A percentile compares a stretch with the other conserved stretches of the same genome.
Evolutionary conservation across 2,888 invertebrate genomes (phyloP).

Genomic region (Epinotia nisella): DNA sequence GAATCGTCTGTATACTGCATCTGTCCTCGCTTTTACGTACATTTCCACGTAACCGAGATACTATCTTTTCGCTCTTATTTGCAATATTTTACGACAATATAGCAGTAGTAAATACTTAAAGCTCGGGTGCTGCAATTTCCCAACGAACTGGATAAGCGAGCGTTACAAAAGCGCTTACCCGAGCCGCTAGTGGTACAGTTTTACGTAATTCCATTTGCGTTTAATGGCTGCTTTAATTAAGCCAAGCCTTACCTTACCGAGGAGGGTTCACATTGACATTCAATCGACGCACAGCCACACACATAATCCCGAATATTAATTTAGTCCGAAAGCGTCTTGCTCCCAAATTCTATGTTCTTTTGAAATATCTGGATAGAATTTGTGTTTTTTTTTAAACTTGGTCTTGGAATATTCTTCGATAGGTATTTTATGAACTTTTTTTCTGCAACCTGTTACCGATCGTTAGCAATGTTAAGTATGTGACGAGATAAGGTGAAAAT

Average conservation of each 20-base stretch:
- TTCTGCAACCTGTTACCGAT: too few species aligned
- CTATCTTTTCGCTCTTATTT: slow-evolving; percentile 3
- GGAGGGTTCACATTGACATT: background rate
- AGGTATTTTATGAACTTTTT: too few species aligned
- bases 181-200: slow-evolving; percentile 29
- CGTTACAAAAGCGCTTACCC: slow-evolving; percentile 30
- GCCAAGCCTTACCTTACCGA: background rate
- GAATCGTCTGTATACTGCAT: background rate
- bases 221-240: slow-evolving; percentile 40
- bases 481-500: too few species aligned
- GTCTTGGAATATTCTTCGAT: too few species aligned
- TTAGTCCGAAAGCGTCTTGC: too few species aligned
- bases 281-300: too few species aligned
- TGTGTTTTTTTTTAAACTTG: too few species aligned
- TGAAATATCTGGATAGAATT: too few species aligned
- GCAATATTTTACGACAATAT: slow-evolving; percentile 28
- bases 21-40: background rate
- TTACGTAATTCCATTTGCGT: slow-evolving; percentile 38
- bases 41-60: background rate
- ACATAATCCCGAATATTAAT: too few species aligned
- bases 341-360: too few species aligned
- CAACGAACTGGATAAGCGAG: slow-evolving; percentile 27
- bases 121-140: slow-evolving; percentile 12
- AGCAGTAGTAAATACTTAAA: background rate
- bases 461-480: too few species aligned